These are phyloP conservation scores for Meriones unguiculatus DNA, from an alignment of 2,113 vertebrate genomes.

Conservation along the genomic window DNA sequence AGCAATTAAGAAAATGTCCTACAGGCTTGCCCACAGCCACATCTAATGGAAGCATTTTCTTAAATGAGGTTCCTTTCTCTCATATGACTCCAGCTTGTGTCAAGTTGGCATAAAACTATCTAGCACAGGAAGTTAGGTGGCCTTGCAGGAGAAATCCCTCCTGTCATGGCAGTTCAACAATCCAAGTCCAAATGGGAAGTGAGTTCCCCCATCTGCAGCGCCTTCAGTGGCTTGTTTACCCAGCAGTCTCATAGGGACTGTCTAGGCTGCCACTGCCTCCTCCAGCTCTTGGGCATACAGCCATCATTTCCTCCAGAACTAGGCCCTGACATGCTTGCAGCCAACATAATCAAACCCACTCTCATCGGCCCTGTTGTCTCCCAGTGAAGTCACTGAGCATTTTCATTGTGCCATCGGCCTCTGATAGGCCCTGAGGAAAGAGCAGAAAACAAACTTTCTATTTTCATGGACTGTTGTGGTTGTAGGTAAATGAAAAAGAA, in stretches of 20 bases:
- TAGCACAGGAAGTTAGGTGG: not conserved
- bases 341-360: not conserved
- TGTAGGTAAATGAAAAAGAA: not conserved
- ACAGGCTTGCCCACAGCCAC: not conserved
- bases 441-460: not conserved
- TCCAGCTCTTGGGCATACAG: not conserved
- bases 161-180: not conserved
- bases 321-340: not conserved
- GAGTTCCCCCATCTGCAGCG: not conserved
- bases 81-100: not conserved
- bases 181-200: not conserved
- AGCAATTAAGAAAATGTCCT: not conserved
- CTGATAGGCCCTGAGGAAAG: not conserved
- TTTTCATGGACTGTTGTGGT: no score
- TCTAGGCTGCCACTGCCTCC: not conserved
- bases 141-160: not conserved
- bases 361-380: not conserved
- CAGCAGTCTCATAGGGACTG: not conserved
- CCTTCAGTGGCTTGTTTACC: not conserved
- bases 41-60: not conserved
- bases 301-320: not conserved
- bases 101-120: not conserved
- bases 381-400: not conserved
- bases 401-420: not conserved
- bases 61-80: not conserved